Percentiles rank a stretch among this genome's conserved stretches.
phyloP scores from a whole-genome alignment of 2,888 invertebrate species.

The Dugesia japonica region DNA sequence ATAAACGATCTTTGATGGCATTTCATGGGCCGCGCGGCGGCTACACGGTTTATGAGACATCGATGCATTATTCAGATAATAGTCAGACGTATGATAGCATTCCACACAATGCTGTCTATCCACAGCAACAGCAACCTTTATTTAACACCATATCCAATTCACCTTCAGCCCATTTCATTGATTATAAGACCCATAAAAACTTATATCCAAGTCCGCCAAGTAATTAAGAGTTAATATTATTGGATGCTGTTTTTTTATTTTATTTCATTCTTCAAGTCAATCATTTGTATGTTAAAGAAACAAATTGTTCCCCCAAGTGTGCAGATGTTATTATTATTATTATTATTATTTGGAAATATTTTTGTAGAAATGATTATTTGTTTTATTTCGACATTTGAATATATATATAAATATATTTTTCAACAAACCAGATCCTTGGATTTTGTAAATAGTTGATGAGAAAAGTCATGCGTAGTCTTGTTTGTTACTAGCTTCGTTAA shows the following conservation, averaged over 20 bases:
- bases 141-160: neutral
- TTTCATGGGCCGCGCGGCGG: slow-evolving; percentile 1
- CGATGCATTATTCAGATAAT: slow-evolving; percentile 15
- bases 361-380: neutral
- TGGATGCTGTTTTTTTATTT: too few species aligned
- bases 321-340: neutral
- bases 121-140: slow-evolving; percentile 3
- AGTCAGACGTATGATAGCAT: neutral
- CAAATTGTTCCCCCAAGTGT: neutral
- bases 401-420: neutral
- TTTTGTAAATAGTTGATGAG: neutral
- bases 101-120: neutral
- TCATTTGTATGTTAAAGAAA: too few species aligned
- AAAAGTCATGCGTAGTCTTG: slow-evolving; percentile 20
- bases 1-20: slow-evolving; percentile 12
- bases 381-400: neutral
- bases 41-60: neutral
- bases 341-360: slow-evolving; percentile 3
- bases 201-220: neutral
- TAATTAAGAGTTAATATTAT: neutral
- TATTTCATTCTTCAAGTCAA: too few species aligned
- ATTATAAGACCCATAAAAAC: slow-evolving; percentile 3
- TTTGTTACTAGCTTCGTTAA: neutral
- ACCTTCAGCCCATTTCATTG: slow-evolving; percentile 4
- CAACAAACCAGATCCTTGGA: neutral